phyloP scores from a whole-genome alignment of 2,113 vertebrate species.

The Lampris incognitus region DNA sequence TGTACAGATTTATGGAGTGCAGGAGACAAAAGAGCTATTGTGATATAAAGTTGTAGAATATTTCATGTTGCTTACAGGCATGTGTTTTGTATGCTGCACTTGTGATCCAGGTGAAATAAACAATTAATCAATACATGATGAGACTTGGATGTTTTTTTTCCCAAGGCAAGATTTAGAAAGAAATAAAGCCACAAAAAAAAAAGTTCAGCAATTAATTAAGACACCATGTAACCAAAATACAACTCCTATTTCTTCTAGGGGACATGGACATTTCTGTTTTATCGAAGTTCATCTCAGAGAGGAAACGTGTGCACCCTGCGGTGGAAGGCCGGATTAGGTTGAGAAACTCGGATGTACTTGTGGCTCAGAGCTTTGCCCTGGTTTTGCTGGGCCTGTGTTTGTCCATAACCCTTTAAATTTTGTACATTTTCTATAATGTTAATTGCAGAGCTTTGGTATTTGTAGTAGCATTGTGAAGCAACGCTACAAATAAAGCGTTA shows the following conservation, averaged over 20 bases:
- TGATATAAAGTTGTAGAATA: too few relatives aligned
- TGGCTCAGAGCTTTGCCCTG: constrained; percentile 38
- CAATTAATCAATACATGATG: neutral
- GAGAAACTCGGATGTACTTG: constrained; percentile 59
- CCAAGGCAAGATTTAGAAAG: neutral
- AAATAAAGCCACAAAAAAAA: neutral
- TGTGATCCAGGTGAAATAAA: too few relatives aligned
- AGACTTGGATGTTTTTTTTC: neutral
- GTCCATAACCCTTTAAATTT: constrained; percentile 26
- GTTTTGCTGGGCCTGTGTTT: constrained; percentile 43
- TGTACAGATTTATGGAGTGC: too few relatives aligned
- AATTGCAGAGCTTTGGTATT: neutral
- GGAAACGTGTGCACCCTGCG: constrained; percentile 83
- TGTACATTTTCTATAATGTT: neutral
- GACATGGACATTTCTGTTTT: constrained; percentile 83
- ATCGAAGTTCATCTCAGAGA: constrained; percentile 83
- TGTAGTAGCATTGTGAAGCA: too few relatives aligned
- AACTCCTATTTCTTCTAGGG: constrained; percentile 74
- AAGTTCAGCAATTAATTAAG: neutral
- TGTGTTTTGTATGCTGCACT: too few relatives aligned
- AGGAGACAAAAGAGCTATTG: too few relatives aligned
- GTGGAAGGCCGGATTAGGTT: constrained; percentile 87
- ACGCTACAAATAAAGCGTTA: too few relatives aligned
- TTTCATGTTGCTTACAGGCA: too few relatives aligned
- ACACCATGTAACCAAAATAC: neutral